A percentile compares a stretch with the other conserved stretches of the same genome.
phyloP scores from a whole-genome alignment of 2,888 invertebrate genomes.

The Sphinx pinastri region DNA sequence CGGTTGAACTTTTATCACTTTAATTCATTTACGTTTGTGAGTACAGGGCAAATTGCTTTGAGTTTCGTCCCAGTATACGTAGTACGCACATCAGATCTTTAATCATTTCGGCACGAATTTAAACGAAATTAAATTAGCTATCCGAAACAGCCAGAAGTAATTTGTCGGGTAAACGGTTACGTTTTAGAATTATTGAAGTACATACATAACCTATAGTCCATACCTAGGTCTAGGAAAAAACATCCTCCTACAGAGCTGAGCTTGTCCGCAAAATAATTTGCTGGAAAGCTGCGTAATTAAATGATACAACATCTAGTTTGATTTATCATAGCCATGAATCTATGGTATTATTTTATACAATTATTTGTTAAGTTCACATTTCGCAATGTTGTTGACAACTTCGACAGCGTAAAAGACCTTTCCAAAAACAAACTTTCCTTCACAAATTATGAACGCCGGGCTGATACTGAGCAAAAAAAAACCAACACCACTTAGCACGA shows the following conservation, averaged over 20 bases:
- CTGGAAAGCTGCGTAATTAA: no score
- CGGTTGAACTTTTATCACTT: slow-evolving; percentile 66
- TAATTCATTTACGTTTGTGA: slow-evolving; percentile 61
- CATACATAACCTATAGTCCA: not conserved
- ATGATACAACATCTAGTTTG: no score
- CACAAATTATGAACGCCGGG: no score
- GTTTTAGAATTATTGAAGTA: not conserved
- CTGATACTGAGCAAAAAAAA: no score
- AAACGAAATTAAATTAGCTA: slow-evolving; percentile 13
- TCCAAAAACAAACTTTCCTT: no score
- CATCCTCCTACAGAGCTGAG: no score
- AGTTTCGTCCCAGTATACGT: slow-evolving; percentile 34
- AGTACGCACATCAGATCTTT: slow-evolving; percentile 2
- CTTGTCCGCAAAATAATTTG: no score
- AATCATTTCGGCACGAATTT: slow-evolving; percentile 8
- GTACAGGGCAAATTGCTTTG: slow-evolving; percentile 54
- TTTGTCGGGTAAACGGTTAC: not conserved
- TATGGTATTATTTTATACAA: not conserved
- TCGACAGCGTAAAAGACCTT: no score
- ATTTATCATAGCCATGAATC: not conserved
- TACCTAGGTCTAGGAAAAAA: no score
- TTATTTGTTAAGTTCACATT: not conserved
- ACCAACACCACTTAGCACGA: no score
- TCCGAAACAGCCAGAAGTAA: not conserved
- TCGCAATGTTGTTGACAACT: not conserved